Conservation (phyloP, 2,888 invertebrate species). For the Agrochola circellaris region DNA sequence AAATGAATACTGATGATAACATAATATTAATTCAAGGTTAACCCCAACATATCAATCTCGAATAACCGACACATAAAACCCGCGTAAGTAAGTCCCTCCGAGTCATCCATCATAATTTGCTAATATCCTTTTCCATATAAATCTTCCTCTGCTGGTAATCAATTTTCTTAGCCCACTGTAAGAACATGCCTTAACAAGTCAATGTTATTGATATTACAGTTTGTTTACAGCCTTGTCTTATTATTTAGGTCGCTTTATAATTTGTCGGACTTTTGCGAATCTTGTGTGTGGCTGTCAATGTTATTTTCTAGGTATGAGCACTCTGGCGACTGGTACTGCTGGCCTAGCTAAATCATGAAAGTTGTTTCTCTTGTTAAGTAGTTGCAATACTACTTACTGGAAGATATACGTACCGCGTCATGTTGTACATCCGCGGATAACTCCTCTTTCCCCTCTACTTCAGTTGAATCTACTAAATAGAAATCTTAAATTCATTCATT, state of each 20-base stretch:
- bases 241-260: neutral
- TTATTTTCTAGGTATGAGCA: neutral
- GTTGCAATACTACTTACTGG: neutral
- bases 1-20: constrained; percentile 39
- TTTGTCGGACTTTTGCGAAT: neutral
- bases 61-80: constrained; percentile 33
- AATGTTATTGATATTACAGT: constrained; percentile 37
- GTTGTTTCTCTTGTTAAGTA: neutral
- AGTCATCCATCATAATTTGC: constrained; percentile 65
- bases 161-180: constrained; percentile 44
- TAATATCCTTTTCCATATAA: constrained; percentile 64
- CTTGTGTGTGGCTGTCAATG: neutral
- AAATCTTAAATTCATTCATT: no score
- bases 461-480: neutral
- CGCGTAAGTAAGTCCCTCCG: constrained; percentile 38
- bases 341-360: neutral
- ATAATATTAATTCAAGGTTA: constrained; percentile 37
- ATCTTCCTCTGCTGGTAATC: constrained; percentile 56
- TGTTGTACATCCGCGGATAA: neutral
- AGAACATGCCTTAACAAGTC: constrained; percentile 36
- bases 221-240: constrained; percentile 1
- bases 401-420: neutral
- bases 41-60: constrained; percentile 45
- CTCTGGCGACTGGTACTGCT: neutral
- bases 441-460: neutral